phyloP scores from a whole-genome alignment of 37 sponge, comb jelly and placozoan genomes.

The Diacarnus erythraeanus region DNA sequence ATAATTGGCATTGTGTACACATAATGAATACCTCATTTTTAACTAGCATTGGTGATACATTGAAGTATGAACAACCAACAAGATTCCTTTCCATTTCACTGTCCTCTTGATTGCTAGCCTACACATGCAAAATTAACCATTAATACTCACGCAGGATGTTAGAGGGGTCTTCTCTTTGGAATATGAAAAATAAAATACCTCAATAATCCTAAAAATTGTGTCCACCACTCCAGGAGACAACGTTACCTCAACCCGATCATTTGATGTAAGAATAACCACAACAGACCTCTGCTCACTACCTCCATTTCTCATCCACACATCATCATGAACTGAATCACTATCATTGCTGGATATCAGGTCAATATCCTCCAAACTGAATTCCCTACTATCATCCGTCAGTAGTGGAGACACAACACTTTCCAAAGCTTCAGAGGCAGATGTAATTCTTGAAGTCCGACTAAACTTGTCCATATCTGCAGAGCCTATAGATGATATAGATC shows the following conservation, averaged over 20 bases:
- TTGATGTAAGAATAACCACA: slow-evolving; percentile 4
- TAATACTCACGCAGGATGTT: background rate
- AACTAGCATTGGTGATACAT: background rate
- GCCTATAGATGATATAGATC: too few species aligned
- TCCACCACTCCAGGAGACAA: slow-evolving; percentile 11
- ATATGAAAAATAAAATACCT: background rate
- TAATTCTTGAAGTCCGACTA: too few species aligned
- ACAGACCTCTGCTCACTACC: background rate
- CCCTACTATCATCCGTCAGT: background rate
- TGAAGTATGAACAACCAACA: background rate
- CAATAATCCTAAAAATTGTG: background rate
- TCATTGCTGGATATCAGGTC: background rate
- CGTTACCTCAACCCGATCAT: slow-evolving; percentile 27
- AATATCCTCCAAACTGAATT: background rate
- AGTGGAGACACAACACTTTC: background rate
- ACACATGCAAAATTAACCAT: background rate
- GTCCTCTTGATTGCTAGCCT: slow-evolving; percentile 1
- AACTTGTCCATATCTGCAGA: too few species aligned
- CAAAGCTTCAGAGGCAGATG: background rate
- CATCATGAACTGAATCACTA: background rate
- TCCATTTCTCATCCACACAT: too few species aligned
- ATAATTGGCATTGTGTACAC: background rate
- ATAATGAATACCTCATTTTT: slow-evolving; percentile 21
- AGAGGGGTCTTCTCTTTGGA: background rate
- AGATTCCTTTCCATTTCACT: background rate